These are phyloP conservation scores for Florisuga fusca DNA, from an alignment of 2,797 vertebrate species.

Conservation along the genomic window DNA sequence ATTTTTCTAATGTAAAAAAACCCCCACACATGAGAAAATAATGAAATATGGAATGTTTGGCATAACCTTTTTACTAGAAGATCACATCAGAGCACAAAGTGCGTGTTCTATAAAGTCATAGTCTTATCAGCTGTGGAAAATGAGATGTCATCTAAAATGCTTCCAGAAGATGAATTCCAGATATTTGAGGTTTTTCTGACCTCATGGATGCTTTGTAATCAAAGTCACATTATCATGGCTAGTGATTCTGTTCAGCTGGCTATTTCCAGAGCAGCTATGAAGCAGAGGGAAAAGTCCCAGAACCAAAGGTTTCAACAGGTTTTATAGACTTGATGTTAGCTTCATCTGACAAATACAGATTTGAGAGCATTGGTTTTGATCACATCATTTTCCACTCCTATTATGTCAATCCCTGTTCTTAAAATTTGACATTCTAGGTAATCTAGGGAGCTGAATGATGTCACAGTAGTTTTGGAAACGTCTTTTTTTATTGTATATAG, in stretches of 20 bases:
- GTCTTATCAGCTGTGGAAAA: constrained; percentile 36
- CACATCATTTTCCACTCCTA: background rate
- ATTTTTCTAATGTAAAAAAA: background rate
- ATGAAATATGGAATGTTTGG: constrained; percentile 12
- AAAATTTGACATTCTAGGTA: fast-evolving
- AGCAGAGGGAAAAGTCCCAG: background rate
- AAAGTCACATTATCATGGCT: background rate
- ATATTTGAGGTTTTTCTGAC: background rate
- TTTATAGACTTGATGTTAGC: background rate
- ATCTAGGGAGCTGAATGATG: background rate
- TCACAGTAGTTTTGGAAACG: background rate
- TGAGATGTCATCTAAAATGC: background rate
- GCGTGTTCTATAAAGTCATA: background rate
- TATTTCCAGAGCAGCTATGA: background rate
- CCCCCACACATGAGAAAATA: background rate
- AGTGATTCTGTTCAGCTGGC: background rate
- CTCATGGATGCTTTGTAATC: background rate
- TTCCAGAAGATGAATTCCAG: background rate
- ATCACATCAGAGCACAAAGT: background rate
- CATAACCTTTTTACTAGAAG: background rate
- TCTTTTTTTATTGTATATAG: background rate
- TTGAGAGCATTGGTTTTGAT: background rate
- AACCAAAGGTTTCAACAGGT: background rate
- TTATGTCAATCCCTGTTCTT: background rate
- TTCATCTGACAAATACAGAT: background rate